phyloP scores from a whole-genome alignment of 1,140 invertebrate genomes.

The Notospermus geniculatus region DNA sequence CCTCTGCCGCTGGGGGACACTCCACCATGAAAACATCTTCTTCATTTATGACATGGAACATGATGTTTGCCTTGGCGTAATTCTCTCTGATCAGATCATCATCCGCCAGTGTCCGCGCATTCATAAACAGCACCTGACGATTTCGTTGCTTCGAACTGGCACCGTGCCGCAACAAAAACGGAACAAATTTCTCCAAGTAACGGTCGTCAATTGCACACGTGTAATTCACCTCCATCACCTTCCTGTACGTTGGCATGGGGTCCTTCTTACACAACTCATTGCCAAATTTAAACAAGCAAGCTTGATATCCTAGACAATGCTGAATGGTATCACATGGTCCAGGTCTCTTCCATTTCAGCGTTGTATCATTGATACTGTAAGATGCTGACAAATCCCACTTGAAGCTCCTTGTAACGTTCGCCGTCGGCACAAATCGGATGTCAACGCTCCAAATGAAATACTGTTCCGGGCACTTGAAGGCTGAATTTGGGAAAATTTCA shows the following conservation, averaged over 20 bases:
- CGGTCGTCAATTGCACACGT: background rate
- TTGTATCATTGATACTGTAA: background rate
- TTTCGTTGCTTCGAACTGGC: too few relatives aligned
- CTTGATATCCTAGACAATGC: conserved; percentile 1
- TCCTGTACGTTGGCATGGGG: background rate
- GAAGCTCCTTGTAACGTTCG: background rate
- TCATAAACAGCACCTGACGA: too few relatives aligned
- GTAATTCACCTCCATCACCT: background rate
- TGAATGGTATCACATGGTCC: background rate
- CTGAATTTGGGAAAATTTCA: background rate
- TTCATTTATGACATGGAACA: too few relatives aligned
- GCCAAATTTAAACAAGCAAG: conserved; percentile 8
- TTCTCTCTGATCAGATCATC: too few relatives aligned
- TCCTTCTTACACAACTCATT: conserved; percentile 4
- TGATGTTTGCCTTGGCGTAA: too few relatives aligned
- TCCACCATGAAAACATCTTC: too few relatives aligned
- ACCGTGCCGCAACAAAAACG: too few relatives aligned
- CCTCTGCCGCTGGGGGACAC: too few relatives aligned
- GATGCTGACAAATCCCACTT: background rate
- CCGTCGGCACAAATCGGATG: background rate
- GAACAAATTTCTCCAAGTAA: background rate
- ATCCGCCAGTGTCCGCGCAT: too few relatives aligned
- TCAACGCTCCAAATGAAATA: conserved; percentile 8
- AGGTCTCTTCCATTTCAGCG: background rate
- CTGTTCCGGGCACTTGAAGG: background rate